These are phyloP conservation scores for Chrysomallon squamiferum DNA, from an alignment of 1,140 invertebrate species.

Conservation along the genomic window DNA sequence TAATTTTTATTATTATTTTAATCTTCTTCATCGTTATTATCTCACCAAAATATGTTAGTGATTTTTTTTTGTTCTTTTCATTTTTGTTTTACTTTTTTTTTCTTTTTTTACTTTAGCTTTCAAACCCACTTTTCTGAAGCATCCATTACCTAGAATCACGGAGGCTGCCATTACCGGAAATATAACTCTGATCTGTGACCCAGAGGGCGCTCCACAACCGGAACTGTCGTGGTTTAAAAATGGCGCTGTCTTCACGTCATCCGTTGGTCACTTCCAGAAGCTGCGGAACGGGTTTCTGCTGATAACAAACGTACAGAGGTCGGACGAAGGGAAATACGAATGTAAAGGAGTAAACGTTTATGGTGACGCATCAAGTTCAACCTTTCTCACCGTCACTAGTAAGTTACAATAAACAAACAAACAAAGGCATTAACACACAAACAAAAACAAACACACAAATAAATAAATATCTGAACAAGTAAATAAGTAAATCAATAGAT, in stretches of 20 bases:
- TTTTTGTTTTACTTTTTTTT: constrained; percentile 10
- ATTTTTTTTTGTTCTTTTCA: constrained; percentile 1
- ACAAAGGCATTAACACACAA: too few species aligned
- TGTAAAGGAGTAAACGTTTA: constrained; percentile 47
- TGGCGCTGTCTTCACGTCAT: constrained; percentile 70
- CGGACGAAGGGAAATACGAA: constrained; percentile 45
- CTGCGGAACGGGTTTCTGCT: constrained; percentile 44
- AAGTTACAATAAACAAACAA: constrained; percentile 15
- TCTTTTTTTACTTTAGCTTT: constrained; percentile 68
- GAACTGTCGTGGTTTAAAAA: constrained; percentile 84
- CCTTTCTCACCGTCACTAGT: constrained; percentile 41
- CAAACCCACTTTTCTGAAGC: constrained; percentile 88
- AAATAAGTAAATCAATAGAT: too few species aligned
- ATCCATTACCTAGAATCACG: constrained; percentile 84
- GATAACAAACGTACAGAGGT: constrained; percentile 25
- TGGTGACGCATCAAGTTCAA: constrained; percentile 35
- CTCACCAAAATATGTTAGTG: too few species aligned
- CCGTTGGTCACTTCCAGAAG: constrained; percentile 27
- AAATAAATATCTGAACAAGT: too few species aligned
- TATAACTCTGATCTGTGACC: constrained; percentile 88
- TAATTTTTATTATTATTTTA: too few species aligned
- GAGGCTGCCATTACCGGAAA: constrained; percentile 91
- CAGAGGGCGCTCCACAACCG: constrained; percentile 91
- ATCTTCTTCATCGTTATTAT: too few species aligned
- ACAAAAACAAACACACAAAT: too few species aligned